A percentile compares a stretch with the other conserved stretches of the same genome.
These are phyloP conservation scores for Alsophila aescularia DNA, from an alignment of 2,888 invertebrate species.

Conservation along the genomic window DNA sequence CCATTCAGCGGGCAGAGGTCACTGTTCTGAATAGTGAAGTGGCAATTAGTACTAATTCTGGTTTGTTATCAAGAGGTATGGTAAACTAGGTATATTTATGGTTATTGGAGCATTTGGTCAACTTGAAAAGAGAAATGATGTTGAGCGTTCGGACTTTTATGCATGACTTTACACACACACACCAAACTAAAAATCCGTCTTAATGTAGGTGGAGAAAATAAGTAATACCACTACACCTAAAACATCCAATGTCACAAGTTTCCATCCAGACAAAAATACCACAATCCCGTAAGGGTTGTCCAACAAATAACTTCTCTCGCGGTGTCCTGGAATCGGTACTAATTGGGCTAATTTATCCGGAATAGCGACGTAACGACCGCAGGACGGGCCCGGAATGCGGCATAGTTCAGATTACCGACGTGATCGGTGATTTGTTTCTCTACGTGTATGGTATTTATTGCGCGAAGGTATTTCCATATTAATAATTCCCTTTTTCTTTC, in stretches of 20 bases:
- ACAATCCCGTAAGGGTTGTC: conserved; percentile 29
- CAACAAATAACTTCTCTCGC: conserved; percentile 23
- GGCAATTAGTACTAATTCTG: conserved; percentile 13
- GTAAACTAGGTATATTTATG: too few relatives aligned
- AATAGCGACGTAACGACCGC: conserved; percentile 35
- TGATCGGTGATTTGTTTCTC: conserved; percentile 60
- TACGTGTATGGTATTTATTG: conserved; percentile 38
- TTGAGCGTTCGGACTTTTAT: too few relatives aligned
- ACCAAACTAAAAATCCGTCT: too few relatives aligned
- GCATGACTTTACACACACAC: too few relatives aligned
- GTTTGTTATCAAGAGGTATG: neutral
- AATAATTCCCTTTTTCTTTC: neutral
- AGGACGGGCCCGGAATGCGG: conserved; percentile 32
- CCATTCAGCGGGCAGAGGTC: conserved; percentile 13
- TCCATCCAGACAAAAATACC: conserved; percentile 16
- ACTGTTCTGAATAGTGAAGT: conserved; percentile 5
- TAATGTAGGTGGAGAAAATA: too few relatives aligned
- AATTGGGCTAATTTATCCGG: conserved; percentile 68
- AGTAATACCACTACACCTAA: too few relatives aligned
- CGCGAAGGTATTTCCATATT: conserved; percentile 3
- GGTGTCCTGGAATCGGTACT: conserved; percentile 46
- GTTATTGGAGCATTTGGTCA: too few relatives aligned
- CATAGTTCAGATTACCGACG: conserved; percentile 59
- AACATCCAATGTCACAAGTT: too few relatives aligned
- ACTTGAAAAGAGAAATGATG: too few relatives aligned